A percentile compares a stretch with the other conserved stretches of the same genome.
Evolutionary conservation across 2,113 vertebrate genomes (phyloP).

Genomic region (Daphoenositta chrysoptera): DNA sequence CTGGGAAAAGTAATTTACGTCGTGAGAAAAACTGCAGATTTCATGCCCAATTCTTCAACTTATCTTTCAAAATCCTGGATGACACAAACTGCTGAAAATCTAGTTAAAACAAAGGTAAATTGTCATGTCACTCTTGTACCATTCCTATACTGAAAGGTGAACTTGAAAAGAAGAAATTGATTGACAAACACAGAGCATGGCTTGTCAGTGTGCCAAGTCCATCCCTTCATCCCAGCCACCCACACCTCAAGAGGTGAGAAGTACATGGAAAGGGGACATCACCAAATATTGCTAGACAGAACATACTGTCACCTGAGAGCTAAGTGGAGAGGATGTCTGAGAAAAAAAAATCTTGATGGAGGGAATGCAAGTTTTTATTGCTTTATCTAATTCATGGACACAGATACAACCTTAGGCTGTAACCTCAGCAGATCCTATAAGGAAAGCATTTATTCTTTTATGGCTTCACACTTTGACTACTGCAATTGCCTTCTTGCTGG

Average conservation of each 20-base stretch:
- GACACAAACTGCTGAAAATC: background rate
- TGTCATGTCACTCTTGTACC: background rate
- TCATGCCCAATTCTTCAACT: background rate
- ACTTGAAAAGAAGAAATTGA: background rate
- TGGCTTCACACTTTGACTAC: background rate
- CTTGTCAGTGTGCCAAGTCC: background rate
- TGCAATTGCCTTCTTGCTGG: background rate
- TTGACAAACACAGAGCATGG: background rate
- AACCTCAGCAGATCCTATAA: background rate
- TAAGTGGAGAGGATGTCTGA: background rate
- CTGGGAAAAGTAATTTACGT: background rate
- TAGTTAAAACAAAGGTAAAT: background rate
- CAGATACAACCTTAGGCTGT: background rate
- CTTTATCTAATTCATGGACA: background rate
- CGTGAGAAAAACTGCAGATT: background rate
- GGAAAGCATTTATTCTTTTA: background rate
- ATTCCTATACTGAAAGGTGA: background rate
- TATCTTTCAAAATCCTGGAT: background rate
- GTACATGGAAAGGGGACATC: background rate
- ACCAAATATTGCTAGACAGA: background rate
- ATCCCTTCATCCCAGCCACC: background rate
- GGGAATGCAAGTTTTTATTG: background rate
- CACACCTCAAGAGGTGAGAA: background rate
- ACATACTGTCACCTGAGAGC: background rate
- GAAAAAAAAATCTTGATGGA: background rate